Conservation (phyloP, 2,888 invertebrate genomes). For the Drosophila ezoana region DNA sequence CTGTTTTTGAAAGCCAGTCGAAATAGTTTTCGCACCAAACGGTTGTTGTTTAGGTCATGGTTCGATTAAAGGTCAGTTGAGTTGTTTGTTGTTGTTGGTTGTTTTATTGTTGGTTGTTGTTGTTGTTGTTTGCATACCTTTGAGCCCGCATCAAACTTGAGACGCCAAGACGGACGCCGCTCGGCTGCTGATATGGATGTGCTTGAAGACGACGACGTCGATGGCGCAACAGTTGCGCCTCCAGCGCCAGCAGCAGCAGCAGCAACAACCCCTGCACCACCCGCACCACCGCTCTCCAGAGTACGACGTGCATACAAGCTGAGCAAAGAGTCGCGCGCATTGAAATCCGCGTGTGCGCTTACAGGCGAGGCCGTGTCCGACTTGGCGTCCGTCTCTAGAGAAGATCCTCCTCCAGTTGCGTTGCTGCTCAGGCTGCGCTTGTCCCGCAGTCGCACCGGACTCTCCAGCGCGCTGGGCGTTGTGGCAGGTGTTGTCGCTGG, state of each 20-base stretch:
- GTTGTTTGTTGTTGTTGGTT: slow-evolving; percentile 30
- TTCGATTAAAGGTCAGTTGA: slow-evolving; percentile 46
- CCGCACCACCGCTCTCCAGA: slow-evolving; percentile 42
- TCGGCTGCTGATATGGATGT: slow-evolving; percentile 85
- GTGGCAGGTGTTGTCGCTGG: slow-evolving; percentile 45
- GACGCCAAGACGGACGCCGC: slow-evolving; percentile 96
- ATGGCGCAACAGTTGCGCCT: slow-evolving; percentile 35
- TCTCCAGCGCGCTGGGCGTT: slow-evolving; percentile 83
- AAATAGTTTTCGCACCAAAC: slow-evolving; percentile 25
- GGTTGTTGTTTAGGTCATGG: slow-evolving; percentile 21
- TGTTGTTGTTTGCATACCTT: slow-evolving; percentile 88
- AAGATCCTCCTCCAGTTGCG: slow-evolving; percentile 15
- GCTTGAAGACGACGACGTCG: slow-evolving; percentile 45
- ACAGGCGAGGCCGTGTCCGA: slow-evolving; percentile 66
- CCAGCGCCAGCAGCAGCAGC: slow-evolving; percentile 35
- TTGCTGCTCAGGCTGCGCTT: slow-evolving; percentile 81
- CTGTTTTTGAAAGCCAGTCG: slow-evolving; percentile 44
- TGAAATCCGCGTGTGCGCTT: slow-evolving; percentile 59
- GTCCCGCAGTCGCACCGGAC: slow-evolving; percentile 82
- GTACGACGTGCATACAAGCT: slow-evolving; percentile 73
- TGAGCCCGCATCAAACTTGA: slow-evolving; percentile 94
- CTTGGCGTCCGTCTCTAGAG: slow-evolving; percentile 61
- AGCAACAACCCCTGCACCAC: slow-evolving; percentile 41
- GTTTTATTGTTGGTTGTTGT: slow-evolving; percentile 39
- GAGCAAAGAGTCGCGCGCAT: slow-evolving; percentile 72